Evolutionary conservation across 2,888 invertebrate species (phyloP), one percentile per base, ranked within the genome.

Genomic region (Mamestra brassicae): DNA sequence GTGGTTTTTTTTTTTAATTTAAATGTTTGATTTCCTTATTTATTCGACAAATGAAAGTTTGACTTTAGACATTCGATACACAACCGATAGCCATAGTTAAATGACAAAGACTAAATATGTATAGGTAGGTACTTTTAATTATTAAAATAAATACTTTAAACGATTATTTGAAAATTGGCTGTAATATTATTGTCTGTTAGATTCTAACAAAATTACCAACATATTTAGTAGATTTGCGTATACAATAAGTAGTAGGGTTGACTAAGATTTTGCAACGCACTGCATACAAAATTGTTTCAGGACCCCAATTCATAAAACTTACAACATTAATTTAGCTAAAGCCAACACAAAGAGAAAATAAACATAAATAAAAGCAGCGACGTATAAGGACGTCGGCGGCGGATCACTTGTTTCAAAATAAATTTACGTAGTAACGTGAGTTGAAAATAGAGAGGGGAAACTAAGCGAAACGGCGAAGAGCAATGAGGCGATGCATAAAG

Each of bases 401-500:
- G 87, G 88, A 91, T 89, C 87, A 89, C 89, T 90, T 89, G 91
- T 90, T 92, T 90, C 84, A 91, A 93, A 93, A 92, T 92, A 93
- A 92, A 95, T 95, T 95, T 94, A 95, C 95, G 95, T 94, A 93
- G 95, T 93, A 95, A 95, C 95, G 91, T 89, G 93, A 95, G 94
- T 92, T 93, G 94, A 95, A 95, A 95, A 95, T 94, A 95, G 95
- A 95, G 92, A 94, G 92, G 92, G 93, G 93, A 94, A 94, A 93
- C 93, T 94, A 92, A 95, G 94, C 95, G 93, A 95, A 95, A 95
- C 94, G 93, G 91, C 94, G 92, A 93, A 93, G 94, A 94, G 96
- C 95, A 95, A 96, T 95, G 96, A 95, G 94, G 93, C 96, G 94
- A 92, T 93, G 94, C 95, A 94, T 94, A 95, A 95, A 95, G 95